phyloP scores from a whole-genome alignment of 1,140 invertebrate genomes.

The Drosophila dunni region DNA sequence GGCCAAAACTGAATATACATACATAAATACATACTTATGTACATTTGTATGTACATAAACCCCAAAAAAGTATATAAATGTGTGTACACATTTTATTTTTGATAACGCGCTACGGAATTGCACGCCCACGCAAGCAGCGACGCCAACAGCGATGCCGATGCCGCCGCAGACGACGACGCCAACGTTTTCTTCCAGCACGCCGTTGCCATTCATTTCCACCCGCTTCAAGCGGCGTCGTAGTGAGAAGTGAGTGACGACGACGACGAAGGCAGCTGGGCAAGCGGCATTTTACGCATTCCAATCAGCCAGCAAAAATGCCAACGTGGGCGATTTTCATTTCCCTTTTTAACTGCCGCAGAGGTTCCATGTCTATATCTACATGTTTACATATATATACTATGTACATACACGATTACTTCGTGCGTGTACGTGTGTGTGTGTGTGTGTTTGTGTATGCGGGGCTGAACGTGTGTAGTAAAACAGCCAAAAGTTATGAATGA shows the following conservation, averaged over 20 bases:
- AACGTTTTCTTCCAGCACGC: conserved; percentile 60
- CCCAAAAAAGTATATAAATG: conserved; percentile 27
- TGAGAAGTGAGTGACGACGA: conserved; percentile 2
- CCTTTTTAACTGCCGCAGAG: conserved; percentile 33
- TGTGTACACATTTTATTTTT: conserved; percentile 72
- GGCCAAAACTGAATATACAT: conserved; percentile 34
- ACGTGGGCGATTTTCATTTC: conserved; percentile 64
- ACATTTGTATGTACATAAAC: conserved; percentile 9
- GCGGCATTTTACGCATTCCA: conserved; percentile 78
- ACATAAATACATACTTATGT: conserved; percentile 26
- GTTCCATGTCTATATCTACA: conserved; percentile 17
- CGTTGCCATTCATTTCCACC: conserved; percentile 70
- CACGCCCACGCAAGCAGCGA: conserved; percentile 64
- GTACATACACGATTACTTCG: not conserved
- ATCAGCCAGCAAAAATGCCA: conserved; percentile 64
- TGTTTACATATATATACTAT: conserved; percentile 5
- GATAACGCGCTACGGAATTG: conserved; percentile 74
- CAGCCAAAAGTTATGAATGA: conserved; percentile 73
- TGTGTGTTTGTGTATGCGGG: conserved; percentile 4
- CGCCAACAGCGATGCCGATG: conserved; percentile 7
- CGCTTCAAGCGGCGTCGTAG: conserved; percentile 10
- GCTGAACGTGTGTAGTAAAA: conserved; percentile 38
- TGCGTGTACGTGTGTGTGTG: conserved; percentile 8
- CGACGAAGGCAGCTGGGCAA: conserved; percentile 5
- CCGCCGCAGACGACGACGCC: conserved; percentile 27